Evolutionary conservation across 1,140 invertebrate genomes (phyloP).

Genomic region (Macrocentrus cingulum): DNA sequence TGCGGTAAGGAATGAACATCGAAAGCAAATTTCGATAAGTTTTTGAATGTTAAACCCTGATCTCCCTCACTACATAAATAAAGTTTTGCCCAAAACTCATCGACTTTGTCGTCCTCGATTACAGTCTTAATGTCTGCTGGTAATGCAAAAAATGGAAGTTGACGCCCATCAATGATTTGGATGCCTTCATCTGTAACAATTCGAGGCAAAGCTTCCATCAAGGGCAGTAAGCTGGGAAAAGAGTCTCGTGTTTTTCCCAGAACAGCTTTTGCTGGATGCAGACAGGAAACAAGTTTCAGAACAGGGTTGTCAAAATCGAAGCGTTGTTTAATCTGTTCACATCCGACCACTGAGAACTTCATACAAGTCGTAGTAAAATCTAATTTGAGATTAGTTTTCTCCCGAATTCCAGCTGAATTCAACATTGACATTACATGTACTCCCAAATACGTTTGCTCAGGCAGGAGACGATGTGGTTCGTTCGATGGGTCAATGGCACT

Average conservation of each 20-base stretch:
- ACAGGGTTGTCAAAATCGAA: constrained; percentile 26
- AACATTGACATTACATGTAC: constrained; percentile 22
- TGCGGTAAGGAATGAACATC: constrained; percentile 28
- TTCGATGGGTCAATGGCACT: constrained; percentile 27
- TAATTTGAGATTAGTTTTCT: constrained; percentile 26
- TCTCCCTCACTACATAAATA: constrained; percentile 21
- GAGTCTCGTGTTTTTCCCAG: constrained; percentile 18
- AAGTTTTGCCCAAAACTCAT: constrained; percentile 28
- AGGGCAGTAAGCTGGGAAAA: constrained; percentile 19
- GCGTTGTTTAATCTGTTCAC: constrained; percentile 23
- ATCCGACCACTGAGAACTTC: constrained; percentile 19
- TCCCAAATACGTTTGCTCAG: constrained; percentile 27
- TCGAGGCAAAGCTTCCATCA: constrained; percentile 26
- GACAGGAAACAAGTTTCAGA: constrained; percentile 15
- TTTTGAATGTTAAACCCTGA: constrained; percentile 26
- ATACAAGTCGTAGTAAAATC: constrained; percentile 23
- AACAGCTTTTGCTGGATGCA: constrained; percentile 23
- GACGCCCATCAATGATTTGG: constrained; percentile 28
- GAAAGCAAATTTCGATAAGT: constrained; percentile 28
- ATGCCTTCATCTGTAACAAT: constrained; percentile 17
- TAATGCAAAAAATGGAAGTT: constrained; percentile 24
- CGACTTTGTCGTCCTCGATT: constrained; percentile 13
- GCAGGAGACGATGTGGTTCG: constrained; percentile 18
- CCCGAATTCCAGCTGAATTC: constrained; percentile 20
- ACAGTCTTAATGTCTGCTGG: constrained; percentile 23